These are phyloP conservation scores for Lampris incognitus DNA, from an alignment of 2,113 vertebrate species.

Conservation along the genomic window DNA sequence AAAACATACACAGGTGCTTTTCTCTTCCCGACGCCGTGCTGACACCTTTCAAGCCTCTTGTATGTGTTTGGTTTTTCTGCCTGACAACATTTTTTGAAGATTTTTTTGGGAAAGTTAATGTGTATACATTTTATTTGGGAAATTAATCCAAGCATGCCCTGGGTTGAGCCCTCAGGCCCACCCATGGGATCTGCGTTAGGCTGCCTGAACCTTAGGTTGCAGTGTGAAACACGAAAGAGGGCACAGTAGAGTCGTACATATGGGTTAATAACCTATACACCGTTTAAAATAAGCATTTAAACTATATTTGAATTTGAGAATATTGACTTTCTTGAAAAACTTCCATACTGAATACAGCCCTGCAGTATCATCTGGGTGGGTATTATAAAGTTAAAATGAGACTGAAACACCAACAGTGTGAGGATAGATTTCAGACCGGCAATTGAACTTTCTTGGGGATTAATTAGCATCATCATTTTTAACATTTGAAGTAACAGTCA, in stretches of 20 bases:
- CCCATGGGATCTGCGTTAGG: background rate
- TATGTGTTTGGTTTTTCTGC: background rate
- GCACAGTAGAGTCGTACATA: background rate
- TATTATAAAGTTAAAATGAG: constrained; percentile 33
- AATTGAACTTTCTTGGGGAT: constrained; percentile 41
- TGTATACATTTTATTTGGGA: background rate
- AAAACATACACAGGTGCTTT: too few species aligned
- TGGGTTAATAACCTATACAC: background rate
- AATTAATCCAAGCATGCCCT: constrained; percentile 2
- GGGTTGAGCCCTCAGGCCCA: background rate
- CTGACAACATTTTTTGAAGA: background rate
- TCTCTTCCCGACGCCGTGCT: too few species aligned
- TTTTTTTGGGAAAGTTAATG: background rate
- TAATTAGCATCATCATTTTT: constrained; percentile 45
- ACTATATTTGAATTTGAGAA: background rate
- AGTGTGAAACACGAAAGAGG: background rate
- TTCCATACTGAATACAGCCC: background rate
- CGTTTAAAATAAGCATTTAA: background rate
- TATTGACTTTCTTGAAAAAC: constrained; percentile 1
- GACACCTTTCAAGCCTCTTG: too few species aligned
- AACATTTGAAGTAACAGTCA: constrained; percentile 17
- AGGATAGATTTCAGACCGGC: constrained; percentile 33
- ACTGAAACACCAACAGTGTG: constrained; percentile 32
- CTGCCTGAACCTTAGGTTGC: background rate
- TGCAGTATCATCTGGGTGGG: background rate